Evolutionary conservation across 1,140 invertebrate genomes (phyloP), one percentile per base, ranked within the genome.

Genomic region (Andricus grossulariae): DNA sequence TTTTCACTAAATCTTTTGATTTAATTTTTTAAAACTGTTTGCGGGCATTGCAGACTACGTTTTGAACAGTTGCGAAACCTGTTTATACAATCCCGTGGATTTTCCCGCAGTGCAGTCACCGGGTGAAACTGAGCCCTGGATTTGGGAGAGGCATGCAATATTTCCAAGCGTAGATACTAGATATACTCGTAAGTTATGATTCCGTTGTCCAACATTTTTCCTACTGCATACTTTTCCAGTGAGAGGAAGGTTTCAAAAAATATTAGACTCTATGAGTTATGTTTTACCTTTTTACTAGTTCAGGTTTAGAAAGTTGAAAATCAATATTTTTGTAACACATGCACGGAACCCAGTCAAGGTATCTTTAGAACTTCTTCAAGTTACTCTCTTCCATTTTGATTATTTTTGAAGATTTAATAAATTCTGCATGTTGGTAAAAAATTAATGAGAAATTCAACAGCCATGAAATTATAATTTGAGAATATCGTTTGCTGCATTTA

Each of bases 41-140:
- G 39, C 10, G 8, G 5, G 2, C 8, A n/a, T 32, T 66, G 25
- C 57, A 72, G 75, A n/a, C 55, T 52, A 71, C n/a, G 51, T 50
- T 72, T 57, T 50, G 50, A 73, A 81, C 66, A 60, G 54, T 32
- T 78, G 80, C 78, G 76, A 80, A 83, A 78, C 71, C 73, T 79
- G 74, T 80, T 80, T 80, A 77, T 75, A 75, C 74, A 73, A 73
- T 54, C 52, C 25, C 71, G 60, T 74, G 79, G 76, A 75, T 75
- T 76, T 55, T 72, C 39, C 79, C 80, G 75, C 75, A 82, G 55
- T 77, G 79, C 79, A 75, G 79, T 21, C 55, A 75, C 54, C 45
- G 71, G 21, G 50, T 76, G 60, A 60, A 74, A 76, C 71, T 76
- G 73, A 79, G 70, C 70, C 60, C 32, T 25, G 60, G 74, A 79